A percentile compares a stretch with the other conserved stretches of the same genome.
Evolutionary conservation across 2,888 invertebrate genomes (phyloP).

Genomic region (Eupithecia vulgata): DNA sequence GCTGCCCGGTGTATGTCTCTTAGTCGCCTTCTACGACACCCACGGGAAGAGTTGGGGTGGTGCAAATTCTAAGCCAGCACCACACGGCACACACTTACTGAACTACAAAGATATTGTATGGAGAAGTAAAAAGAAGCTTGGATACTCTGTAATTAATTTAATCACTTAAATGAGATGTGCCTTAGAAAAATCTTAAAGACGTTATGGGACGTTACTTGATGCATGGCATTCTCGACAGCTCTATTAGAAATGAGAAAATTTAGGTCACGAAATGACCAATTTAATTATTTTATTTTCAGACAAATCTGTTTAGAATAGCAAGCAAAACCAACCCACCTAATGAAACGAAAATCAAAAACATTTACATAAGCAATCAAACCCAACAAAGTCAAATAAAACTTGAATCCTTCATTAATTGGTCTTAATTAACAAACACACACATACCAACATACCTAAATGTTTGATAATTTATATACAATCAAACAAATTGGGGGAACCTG

Average conservation of each 20-base stretch:
- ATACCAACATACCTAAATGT: neutral
- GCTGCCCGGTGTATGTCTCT: too few relatives aligned
- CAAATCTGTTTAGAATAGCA: neutral
- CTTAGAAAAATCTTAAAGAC: too few relatives aligned
- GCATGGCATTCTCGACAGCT: too few relatives aligned
- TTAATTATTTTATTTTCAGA: neutral
- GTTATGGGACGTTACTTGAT: too few relatives aligned
- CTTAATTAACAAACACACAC: constrained; percentile 22
- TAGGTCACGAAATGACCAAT: neutral
- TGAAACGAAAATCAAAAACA: neutral
- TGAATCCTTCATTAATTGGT: constrained; percentile 16
- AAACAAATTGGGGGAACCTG: neutral
- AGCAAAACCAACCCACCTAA: neutral
- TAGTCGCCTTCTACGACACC: too few relatives aligned
- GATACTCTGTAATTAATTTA: too few relatives aligned
- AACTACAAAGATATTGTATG: too few relatives aligned
- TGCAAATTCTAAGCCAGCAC: too few relatives aligned
- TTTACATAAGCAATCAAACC: constrained; percentile 4
- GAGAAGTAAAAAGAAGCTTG: too few relatives aligned
- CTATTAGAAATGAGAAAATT: neutral
- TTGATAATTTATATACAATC: neutral
- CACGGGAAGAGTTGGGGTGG: too few relatives aligned
- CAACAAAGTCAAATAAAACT: constrained; percentile 1
- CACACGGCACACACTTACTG: too few relatives aligned
- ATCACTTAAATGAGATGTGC: too few relatives aligned